Evolutionary conservation across 1,140 invertebrate genomes (phyloP).

Genomic region (Riptortus pedestris): DNA sequence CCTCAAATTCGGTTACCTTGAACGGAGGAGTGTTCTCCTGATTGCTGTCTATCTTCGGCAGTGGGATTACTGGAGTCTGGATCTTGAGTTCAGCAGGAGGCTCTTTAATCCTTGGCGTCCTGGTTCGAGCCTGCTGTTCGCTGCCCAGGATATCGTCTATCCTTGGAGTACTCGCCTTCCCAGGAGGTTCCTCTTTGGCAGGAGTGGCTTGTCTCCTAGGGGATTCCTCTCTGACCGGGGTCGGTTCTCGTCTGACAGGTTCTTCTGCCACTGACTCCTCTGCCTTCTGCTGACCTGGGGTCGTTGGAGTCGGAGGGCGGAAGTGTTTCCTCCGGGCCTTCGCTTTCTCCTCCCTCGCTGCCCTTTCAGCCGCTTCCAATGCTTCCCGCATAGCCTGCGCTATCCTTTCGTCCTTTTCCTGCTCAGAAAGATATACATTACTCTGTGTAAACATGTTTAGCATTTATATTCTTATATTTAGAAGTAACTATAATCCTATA

Average conservation of each 20-base stretch:
- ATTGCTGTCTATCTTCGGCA: no score
- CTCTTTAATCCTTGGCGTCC: no score
- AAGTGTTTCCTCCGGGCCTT: conserved; percentile 29
- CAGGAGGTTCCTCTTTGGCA: not conserved
- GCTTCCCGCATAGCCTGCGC: conserved; percentile 48
- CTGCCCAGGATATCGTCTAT: no score
- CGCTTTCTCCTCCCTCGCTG: conserved; percentile 43
- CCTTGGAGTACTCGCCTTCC: not conserved
- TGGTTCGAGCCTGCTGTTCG: no score
- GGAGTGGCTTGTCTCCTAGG: not conserved
- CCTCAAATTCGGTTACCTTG: no score
- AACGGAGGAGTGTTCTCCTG: no score
- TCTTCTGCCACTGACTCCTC: not conserved
- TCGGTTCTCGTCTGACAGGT: not conserved
- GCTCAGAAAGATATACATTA: not conserved
- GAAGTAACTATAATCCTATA: no score
- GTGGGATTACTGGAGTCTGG: no score
- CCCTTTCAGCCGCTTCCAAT: conserved; percentile 49
- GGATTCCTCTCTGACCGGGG: not conserved
- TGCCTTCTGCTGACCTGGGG: not conserved
- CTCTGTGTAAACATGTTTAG: no score
- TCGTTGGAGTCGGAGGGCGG: no score
- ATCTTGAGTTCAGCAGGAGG: no score
- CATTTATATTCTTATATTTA: no score
- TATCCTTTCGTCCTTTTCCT: conserved; percentile 48